Conservation (phyloP, 2,888 invertebrate genomes). For the Eumacrocentrus americanus region DNA sequence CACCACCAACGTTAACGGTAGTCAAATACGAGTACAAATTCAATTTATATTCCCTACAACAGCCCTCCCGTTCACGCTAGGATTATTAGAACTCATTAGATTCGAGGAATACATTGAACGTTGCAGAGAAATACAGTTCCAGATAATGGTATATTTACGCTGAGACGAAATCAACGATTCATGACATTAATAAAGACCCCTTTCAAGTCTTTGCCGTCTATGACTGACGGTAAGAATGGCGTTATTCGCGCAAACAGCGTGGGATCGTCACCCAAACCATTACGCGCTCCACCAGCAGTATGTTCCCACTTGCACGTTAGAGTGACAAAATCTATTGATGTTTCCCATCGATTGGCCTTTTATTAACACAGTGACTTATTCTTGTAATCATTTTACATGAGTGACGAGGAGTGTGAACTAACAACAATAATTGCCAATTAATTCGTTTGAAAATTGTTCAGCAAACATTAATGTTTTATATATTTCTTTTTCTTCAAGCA, state of each 20-base stretch:
- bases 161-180: slow-evolving; percentile 56
- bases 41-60: neutral
- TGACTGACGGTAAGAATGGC: slow-evolving; percentile 54
- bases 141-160: slow-evolving; percentile 56
- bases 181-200: slow-evolving; percentile 55
- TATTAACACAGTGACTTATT: too few species aligned
- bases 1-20: slow-evolving; percentile 53
- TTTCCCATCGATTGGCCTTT: slow-evolving; percentile 1
- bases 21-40: neutral
- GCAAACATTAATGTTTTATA: too few species aligned
- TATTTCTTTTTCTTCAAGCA: too few species aligned
- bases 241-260: slow-evolving; percentile 56
- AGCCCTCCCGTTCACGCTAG: neutral
- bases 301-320: slow-evolving; percentile 38
- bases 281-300: slow-evolving; percentile 52
- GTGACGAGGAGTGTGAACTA: too few species aligned
- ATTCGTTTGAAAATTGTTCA: too few species aligned
- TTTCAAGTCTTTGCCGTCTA: slow-evolving; percentile 57
- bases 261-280: slow-evolving; percentile 50
- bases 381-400: too few species aligned
- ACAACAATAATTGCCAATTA: neutral
- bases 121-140: slow-evolving; percentile 56
- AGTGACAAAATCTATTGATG: slow-evolving; percentile 18
- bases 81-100: slow-evolving; percentile 20
- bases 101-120: slow-evolving; percentile 27